phyloP scores from a whole-genome alignment of 2,888 invertebrate species.

The Drosophila prolongata region DNA sequence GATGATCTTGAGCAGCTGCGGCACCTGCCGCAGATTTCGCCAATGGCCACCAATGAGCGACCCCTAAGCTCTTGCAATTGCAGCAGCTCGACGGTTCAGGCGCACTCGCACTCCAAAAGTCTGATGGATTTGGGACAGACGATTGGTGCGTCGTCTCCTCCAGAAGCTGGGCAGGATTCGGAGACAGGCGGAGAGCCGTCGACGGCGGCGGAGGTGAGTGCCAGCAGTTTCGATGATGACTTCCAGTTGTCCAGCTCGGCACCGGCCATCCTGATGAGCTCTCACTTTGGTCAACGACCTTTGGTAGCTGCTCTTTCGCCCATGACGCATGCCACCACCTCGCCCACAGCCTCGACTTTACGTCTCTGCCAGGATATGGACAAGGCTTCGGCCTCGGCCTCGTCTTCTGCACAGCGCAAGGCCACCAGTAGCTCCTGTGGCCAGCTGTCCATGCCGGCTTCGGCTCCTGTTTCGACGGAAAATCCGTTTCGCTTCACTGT shows the following conservation, averaged over 20 bases:
- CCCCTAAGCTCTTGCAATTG: conserved; percentile 82
- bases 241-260: conserved; percentile 79
- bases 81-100: conserved; percentile 40
- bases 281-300: conserved; percentile 51
- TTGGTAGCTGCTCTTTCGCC: neutral
- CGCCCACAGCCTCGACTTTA: conserved; percentile 75
- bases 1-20: conserved; percentile 61
- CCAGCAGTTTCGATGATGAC: conserved; percentile 73
- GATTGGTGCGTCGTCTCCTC: neutral
- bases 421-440: conserved; percentile 62
- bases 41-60: conserved; percentile 83
- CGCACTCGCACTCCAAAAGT: conserved; percentile 64
- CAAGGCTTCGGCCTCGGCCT: conserved; percentile 14
- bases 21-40: conserved; percentile 85
- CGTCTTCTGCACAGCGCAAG: conserved; percentile 30
- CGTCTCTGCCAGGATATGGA: conserved; percentile 69
- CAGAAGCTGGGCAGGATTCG: neutral
- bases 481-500: conserved; percentile 71
- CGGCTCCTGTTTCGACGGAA: conserved; percentile 56
- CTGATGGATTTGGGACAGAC: conserved; percentile 47
- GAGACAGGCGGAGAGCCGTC: neutral
- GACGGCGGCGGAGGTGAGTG: conserved; percentile 11
- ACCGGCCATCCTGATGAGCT: conserved; percentile 74
- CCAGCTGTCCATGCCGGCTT: conserved; percentile 60
- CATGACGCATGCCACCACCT: conserved; percentile 44